Base-by-base conservation (phyloP, 2,888 invertebrate genomes). In the Tetranychus piercei region DNA sequence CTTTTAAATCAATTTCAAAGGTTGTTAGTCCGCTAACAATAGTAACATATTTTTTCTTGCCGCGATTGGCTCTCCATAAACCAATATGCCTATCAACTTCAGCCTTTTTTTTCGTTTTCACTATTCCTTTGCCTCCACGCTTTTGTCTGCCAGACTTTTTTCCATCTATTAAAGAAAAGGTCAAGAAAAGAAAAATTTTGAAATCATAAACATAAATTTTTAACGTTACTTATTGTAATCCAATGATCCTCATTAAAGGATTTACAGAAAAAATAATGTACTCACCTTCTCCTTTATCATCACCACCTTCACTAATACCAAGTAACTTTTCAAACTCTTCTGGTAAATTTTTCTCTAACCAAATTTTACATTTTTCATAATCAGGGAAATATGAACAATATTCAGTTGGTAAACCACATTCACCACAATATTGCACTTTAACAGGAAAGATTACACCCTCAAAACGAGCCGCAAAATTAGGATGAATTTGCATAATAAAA, bases 341-440 rank as follows among this genome's bases (percentile, higher is more conserved):
- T 1, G 97, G 96, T 78, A 97, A 85, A 85, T 96, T 89, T 80
- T 90, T 90, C 83, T 95, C 94, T 78, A 97, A 84, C 97, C 97
- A 99, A 79, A 89, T 89, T 82, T 94, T 94, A 82, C 97, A 99
- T 84, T 94, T 94, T 78, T 95, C 96, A 82, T 92, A 93, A 83
- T 94, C 94, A 11, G 96, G 96, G 84, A 95, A 94, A 83, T 92
- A 95, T 85, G 97, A 96, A 83, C 97, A 97, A 82, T 96, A 99
- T 90, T 92, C 82, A 22, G 83, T 81, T 4, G 76, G 76, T 73
- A 76, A 71, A 22, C 75, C 75, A 73, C 78, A 78, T 75, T 77
- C 76, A 44, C 94, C 94, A 83, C 94, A 95, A 83, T 95, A 95
- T 79, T 15, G 7, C 15, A 73, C 73, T 55, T 64, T 73, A 5